Evolutionary conservation across 2,113 vertebrate species (phyloP).

Genomic region (Menidia beryllina): DNA sequence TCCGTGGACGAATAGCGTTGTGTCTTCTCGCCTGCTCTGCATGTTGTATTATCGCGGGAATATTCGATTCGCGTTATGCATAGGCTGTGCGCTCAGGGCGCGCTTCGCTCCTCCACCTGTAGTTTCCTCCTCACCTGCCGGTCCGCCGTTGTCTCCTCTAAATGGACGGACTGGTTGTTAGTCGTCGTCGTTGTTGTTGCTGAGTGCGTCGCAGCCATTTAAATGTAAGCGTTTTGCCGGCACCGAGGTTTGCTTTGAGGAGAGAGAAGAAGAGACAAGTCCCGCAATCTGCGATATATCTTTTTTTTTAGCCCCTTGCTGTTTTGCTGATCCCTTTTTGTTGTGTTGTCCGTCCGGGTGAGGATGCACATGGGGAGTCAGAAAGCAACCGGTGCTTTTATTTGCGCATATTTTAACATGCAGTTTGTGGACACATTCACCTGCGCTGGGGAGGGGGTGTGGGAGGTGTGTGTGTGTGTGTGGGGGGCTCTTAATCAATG

Average conservation of each 20-base stretch:
- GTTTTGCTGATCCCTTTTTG: slow-evolving; percentile 26
- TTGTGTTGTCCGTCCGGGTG: slow-evolving; percentile 49
- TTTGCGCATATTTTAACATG: slow-evolving; percentile 36
- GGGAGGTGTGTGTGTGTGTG: no score
- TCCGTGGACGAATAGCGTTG: slow-evolving; percentile 73
- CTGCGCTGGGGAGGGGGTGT: no score
- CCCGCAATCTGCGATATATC: not conserved
- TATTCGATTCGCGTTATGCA: slow-evolving; percentile 79
- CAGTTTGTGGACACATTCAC: slow-evolving; percentile 32
- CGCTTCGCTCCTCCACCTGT: not conserved
- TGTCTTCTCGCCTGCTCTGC: slow-evolving; percentile 79
- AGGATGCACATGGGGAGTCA: slow-evolving; percentile 22
- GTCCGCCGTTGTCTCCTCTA: not conserved
- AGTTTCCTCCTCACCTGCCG: not conserved
- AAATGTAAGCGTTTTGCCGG: slow-evolving; percentile 20
- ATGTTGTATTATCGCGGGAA: slow-evolving; percentile 82
- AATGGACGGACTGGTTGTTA: not conserved
- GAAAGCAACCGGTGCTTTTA: slow-evolving; percentile 39
- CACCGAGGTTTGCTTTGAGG: not conserved
- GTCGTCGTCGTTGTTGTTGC: not conserved
- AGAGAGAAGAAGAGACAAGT: not conserved
- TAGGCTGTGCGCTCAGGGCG: not conserved
- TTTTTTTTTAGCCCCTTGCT: slow-evolving; percentile 9
- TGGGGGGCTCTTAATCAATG: slow-evolving; percentile 74
- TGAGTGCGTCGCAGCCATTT: slow-evolving; percentile 19